Evolutionary conservation across 2,797 vertebrate genomes (phyloP).

Genomic region (Acestrorhynchus altus): DNA sequence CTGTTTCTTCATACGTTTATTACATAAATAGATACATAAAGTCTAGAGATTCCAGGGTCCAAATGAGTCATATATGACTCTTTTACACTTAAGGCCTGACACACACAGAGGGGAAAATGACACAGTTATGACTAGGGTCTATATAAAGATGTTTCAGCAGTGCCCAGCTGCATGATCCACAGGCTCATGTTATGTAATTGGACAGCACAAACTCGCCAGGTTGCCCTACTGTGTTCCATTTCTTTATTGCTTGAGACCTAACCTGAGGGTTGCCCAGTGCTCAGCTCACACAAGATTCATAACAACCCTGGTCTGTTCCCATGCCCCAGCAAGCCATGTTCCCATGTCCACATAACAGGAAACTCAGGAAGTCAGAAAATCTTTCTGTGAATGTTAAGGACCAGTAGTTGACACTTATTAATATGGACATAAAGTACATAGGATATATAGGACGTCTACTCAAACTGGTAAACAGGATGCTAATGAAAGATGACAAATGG

Average conservation of each 20-base stretch:
- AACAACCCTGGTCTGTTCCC: constrained; percentile 2
- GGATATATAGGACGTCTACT: background rate
- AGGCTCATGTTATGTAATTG: constrained; percentile 25
- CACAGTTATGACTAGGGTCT: constrained; percentile 16
- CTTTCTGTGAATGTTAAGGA: background rate
- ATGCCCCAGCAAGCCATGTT: background rate
- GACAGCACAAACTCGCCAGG: constrained; percentile 5
- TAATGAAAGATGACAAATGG: constrained; percentile 15
- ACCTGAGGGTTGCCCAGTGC: background rate
- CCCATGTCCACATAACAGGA: background rate
- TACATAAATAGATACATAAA: too few relatives aligned
- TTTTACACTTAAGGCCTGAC: constrained; percentile 2
- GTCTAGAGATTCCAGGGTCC: background rate
- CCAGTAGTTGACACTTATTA: background rate
- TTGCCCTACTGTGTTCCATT: background rate
- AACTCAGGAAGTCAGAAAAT: background rate
- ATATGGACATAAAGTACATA: background rate
- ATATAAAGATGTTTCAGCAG: constrained; percentile 44
- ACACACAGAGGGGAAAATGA: background rate
- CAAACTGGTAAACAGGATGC: constrained; percentile 1
- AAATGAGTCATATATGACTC: constrained; percentile 1
- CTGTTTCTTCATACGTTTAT: too few relatives aligned
- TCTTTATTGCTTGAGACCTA: background rate
- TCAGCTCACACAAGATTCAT: background rate
- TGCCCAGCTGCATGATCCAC: constrained; percentile 25